A percentile compares a stretch with the other conserved stretches of the same genome.
phyloP scores from a whole-genome alignment of 1,140 invertebrate genomes.

The Triops longicaudatus region DNA sequence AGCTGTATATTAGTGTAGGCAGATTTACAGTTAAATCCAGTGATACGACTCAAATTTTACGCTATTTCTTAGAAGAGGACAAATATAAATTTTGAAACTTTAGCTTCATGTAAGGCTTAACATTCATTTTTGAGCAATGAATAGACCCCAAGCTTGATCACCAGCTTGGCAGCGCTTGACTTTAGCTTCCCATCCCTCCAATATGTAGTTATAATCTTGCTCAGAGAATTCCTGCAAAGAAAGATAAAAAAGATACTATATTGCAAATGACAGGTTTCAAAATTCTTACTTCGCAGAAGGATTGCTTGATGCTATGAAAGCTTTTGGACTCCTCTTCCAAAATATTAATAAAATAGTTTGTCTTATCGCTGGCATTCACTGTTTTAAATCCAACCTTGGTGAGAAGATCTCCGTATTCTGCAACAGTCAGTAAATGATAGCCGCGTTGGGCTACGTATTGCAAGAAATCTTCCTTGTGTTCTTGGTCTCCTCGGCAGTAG shows the following conservation, averaged over 20 bases:
- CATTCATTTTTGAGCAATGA: constrained; percentile 36
- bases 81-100: too few relatives aligned
- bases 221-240: constrained; percentile 37
- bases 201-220: constrained; percentile 44
- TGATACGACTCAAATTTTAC: too few relatives aligned
- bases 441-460: constrained; percentile 49
- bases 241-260: not conserved
- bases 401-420: constrained; percentile 45
- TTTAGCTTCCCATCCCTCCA: constrained; percentile 48
- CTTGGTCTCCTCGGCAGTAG: constrained; percentile 48
- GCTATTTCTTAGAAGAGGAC: too few relatives aligned
- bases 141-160: constrained; percentile 48
- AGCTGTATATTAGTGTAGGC: too few relatives aligned
- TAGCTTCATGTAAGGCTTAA: too few relatives aligned
- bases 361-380: constrained; percentile 46
- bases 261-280: not conserved
- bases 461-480: constrained; percentile 45
- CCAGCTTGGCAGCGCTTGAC: constrained; percentile 41
- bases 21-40: too few relatives aligned
- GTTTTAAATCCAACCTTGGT: constrained; percentile 44
- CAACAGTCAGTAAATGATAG: constrained; percentile 46
- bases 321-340: constrained; percentile 44
- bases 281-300: constrained; percentile 43
- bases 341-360: constrained; percentile 46
- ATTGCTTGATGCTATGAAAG: constrained; percentile 41